Evolutionary conservation across 2,888 invertebrate genomes (phyloP), one percentile per base, ranked within the genome.

Genomic region (Melinaea menophilus): DNA sequence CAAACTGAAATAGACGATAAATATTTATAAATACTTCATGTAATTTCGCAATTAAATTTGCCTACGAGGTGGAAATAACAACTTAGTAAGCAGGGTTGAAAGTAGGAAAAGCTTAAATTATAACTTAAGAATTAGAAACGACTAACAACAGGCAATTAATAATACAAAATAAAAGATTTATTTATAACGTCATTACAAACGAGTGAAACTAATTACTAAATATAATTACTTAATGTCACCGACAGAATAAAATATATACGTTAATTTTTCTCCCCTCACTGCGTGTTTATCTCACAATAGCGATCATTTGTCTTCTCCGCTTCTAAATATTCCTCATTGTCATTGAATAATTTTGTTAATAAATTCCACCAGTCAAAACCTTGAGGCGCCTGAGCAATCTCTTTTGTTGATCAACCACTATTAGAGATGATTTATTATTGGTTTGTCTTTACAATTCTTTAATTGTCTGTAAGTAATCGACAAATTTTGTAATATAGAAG

Each of bases 291-390:
- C 81, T 79, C 78, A 82, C 83, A 85, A 84, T 83, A 78, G 79
- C 78, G 72, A 77, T 82, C 81, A 88, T 88, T 86, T 87, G 84
- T 88, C 86, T 85, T 84, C 79, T 77, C 81, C 80, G 78, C 79
- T 79, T 82, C 84, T 81, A 83, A 86, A 87, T 84, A 86, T 86
- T 81, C 79, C 79, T 81, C 84, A 85, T 87, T 88, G 86, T 87
- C 85, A 85, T 82, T 85, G 85, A 88, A 80, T 87, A 85, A 88
- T 88, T 88, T 79, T 79, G 79, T 84, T 84, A 85, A 87, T 87
- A 88, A 88, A 85, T 87, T 81, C 79, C 76, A 77, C 78, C 80
- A 85, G 82, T 85, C 84, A 82, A 80, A 86, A 81, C 81, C 80
- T 79, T 79, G 79, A 74, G 77, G 75, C 72, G 69, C 74, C 77